Percentiles rank a stretch among this genome's conserved stretches.
These are phyloP conservation scores for Clarias platycephalus DNA, from an alignment of 2,797 vertebrate genomes.

Conservation along the genomic window DNA sequence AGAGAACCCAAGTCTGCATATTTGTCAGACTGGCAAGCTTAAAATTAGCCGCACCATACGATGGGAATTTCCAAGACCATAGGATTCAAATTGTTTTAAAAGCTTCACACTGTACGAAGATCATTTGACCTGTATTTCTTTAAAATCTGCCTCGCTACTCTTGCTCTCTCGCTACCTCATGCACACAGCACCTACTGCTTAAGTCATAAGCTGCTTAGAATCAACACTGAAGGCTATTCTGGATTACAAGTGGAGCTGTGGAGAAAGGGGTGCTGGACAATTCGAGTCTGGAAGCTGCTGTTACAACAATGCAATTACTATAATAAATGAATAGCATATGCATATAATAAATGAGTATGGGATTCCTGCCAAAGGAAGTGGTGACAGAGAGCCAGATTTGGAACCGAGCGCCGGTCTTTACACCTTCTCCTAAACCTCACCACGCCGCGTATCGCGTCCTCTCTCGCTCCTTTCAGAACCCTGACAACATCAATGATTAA, in stretches of 20 bases:
- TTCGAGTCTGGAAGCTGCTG: neutral
- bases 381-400: constrained; percentile 1
- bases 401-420: neutral
- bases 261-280: neutral
- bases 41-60: neutral
- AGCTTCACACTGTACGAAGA: neutral
- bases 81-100: neutral
- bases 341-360: neutral
- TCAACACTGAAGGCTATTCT: neutral
- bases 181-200: neutral
- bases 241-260: neutral
- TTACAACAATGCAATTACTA: constrained; percentile 11
- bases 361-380: neutral
- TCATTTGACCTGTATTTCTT: neutral
- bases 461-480: constrained; percentile 46
- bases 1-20: neutral
- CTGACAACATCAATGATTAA: constrained; percentile 56
- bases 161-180: neutral
- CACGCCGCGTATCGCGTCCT: constrained; percentile 31
- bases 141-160: neutral
- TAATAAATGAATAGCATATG: constrained; percentile 1
- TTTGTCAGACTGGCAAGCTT: constrained; percentile 1
- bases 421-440: neutral
- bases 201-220: neutral
- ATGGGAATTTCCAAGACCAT: neutral